Evolutionary conservation across 2,888 invertebrate genomes (phyloP), one percentile per base, ranked within the genome.

Genomic region (Mythimna pallens): DNA sequence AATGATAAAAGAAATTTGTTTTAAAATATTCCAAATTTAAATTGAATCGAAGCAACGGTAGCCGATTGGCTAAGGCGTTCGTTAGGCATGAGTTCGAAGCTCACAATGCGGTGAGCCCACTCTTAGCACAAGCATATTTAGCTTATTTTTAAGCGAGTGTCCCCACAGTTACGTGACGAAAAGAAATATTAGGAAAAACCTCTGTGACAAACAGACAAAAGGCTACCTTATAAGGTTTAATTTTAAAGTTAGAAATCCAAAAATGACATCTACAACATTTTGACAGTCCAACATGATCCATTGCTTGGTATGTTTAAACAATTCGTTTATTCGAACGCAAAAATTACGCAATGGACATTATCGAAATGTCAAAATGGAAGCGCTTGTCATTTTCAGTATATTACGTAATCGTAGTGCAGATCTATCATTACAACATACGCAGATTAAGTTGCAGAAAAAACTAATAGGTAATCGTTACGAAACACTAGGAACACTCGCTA

Each of bases 41-140:
- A n/a, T 52, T 77, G 36, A 72, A 50, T 73, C 8, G 43, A 72
- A 80, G 73, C 80, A 68, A 79, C 78, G 65, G 63, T 68, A 82
- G 73, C 80, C 74, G 3, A 52, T 30, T 34, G 80, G 62, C 65
- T 68, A 80, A 78, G 79, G 77, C 81, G 43, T 82, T 68, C 9
- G 8, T 52, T 57, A 72, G 50, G 65, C 73, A 30, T 43, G n/a
- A 55, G n/a, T 57, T 59, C 17, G 1, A 66, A 61, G 59, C 25
- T 17, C 79, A 75, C 78, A 47, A 36, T 47, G 54, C 55, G 59
- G 36, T 64, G 69, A 64, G 62, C 67, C 12, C 50, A 50, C 4
- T 65, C 7, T 47, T 58, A 65, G 58, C 36, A 80, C 70, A 83
- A 65, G 83, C 80, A 79, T 80, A 82, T 82, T 78, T 78, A 71